Evolutionary conservation across 2,113 vertebrate species (phyloP), one percentile per base, ranked within the genome.

Genomic region (Heterotilapia buettikoferi): DNA sequence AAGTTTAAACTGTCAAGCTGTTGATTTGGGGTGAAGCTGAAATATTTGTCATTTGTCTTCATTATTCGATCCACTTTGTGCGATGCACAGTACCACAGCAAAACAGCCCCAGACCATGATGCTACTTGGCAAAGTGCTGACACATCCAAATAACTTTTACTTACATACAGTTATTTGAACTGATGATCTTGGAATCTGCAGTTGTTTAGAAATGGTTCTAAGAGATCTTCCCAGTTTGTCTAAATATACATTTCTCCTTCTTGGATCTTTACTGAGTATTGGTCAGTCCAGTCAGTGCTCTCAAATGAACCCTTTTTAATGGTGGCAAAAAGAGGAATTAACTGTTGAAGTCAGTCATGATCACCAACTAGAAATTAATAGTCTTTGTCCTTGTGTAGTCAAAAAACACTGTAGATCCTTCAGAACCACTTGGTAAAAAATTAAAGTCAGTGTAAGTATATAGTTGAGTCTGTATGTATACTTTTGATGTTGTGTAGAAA

Each of bases 271-370:
- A 57, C 57, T 31, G 57, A 18, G 26, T 33, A 61, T 6, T 2
- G 59, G 29, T 61, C 26, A 31, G 9, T 59, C 14, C 59, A 6
- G 59, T 33, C 14, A 61, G 5, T 3, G 29, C 29, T 61, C 29
- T 61, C 29, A 61, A 19, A 10, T 1, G 0, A 61, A 61, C 16
- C 12, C 29, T 61, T 61, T 6, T 61, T 0, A 18, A 31, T 56
- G 26, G 14, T 10, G 13, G 16, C 9, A 61, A 33, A 61, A 61
- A 10, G 16, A 61, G 54, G 7, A 61, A 33, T 31, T 61, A 61
- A 16, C 29, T 31, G 29, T 33, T 61, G 57, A 18, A 19, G 57
- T 19, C 29, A 61, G 16, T 61, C 14, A 33, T 31, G 16, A 61
- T 61, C 29, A 61, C 26, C 16, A 61, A 18, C 29, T 61, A 33